phyloP scores from a whole-genome alignment of 2,113 vertebrate species.

The Trichomycterus rosablanca region DNA sequence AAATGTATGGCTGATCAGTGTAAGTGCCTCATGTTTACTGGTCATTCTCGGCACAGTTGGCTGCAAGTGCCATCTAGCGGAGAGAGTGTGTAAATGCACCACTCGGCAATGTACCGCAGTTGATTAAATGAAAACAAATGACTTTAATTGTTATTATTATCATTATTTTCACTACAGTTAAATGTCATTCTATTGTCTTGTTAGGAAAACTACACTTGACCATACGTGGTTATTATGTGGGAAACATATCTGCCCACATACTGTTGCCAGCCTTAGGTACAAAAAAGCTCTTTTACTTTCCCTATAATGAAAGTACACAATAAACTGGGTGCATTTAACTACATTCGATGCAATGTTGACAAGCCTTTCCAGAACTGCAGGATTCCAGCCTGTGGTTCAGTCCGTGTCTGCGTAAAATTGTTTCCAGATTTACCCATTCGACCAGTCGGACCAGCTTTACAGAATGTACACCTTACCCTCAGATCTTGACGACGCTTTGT shows the following conservation, averaged over 20 bases:
- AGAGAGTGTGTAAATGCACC: constrained; percentile 34
- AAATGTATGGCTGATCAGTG: too few species aligned
- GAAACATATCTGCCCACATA: too few species aligned
- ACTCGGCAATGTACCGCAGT: neutral
- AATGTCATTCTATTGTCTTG: too few species aligned
- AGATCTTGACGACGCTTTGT: neutral
- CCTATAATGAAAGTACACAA: too few species aligned
- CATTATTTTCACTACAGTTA: neutral
- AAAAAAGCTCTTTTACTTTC: too few species aligned
- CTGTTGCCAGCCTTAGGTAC: too few species aligned
- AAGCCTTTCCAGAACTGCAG: constrained; percentile 51
- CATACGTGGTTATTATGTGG: too few species aligned
- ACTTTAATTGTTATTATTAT: neutral
- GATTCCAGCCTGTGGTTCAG: constrained; percentile 41
- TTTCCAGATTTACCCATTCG: neutral
- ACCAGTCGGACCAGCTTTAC: constrained; percentile 13
- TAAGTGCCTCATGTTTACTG: too few species aligned
- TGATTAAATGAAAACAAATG: neutral
- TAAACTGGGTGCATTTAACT: too few species aligned
- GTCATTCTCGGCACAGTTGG: neutral
- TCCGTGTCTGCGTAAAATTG: neutral
- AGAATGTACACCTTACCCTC: neutral
- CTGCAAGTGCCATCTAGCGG: constrained; percentile 52
- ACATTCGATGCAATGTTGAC: constrained; percentile 16
- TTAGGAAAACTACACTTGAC: too few species aligned